Conservation (phyloP, 2,113 vertebrate genomes). For the Gymnorhina tibicen region DNA sequence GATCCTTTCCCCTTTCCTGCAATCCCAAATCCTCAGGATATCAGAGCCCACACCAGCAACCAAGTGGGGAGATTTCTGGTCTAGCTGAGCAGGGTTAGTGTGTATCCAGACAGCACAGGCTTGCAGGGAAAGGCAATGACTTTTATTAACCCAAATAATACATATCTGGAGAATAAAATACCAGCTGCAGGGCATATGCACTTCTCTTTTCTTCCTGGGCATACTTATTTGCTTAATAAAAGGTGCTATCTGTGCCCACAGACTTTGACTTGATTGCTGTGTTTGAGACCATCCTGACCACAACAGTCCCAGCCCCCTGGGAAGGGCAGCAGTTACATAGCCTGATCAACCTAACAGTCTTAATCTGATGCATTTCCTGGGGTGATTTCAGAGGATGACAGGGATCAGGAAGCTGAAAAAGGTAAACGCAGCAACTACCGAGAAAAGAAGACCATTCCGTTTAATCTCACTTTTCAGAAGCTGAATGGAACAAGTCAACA, state of each 20-base stretch:
- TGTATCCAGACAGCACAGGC: neutral
- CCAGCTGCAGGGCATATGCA: neutral
- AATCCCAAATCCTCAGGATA: neutral
- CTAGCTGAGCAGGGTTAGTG: neutral
- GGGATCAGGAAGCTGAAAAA: neutral
- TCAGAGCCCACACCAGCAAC: neutral
- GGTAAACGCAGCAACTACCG: neutral
- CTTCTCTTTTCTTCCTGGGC: neutral
- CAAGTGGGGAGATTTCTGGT: neutral
- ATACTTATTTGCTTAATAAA: neutral
- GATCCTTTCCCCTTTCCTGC: neutral
- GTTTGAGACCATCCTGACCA: neutral
- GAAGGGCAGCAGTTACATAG: neutral
- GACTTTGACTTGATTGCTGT: neutral
- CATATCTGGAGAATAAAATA: neutral
- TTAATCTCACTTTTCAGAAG: neutral
- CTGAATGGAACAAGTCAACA: neutral
- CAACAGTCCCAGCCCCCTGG: neutral
- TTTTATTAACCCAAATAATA: neutral
- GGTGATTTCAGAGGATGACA: neutral
- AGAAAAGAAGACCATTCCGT: neutral
- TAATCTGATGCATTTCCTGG: neutral
- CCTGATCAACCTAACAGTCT: neutral
- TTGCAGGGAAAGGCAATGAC: neutral
- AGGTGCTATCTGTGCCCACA: neutral